These are phyloP conservation scores for Lepidurus packardi DNA, from an alignment of 1,140 invertebrate genomes.

Conservation along the genomic window DNA sequence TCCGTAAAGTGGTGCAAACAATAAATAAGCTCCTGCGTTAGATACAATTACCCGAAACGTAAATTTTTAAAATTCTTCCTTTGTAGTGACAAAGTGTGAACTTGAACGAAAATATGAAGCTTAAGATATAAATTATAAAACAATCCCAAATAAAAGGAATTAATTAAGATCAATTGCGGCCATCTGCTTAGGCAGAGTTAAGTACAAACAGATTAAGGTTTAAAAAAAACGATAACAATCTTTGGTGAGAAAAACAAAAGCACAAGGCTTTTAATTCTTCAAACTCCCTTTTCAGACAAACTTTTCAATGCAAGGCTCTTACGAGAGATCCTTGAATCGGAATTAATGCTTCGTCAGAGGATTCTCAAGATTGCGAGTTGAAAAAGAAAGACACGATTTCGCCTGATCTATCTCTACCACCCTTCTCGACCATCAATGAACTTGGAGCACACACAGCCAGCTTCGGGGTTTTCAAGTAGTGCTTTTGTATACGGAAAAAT, in stretches of 20 bases:
- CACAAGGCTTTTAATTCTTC: not conserved
- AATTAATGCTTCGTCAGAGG: constrained; percentile 9
- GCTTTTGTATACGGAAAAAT: not conserved
- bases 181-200: not conserved
- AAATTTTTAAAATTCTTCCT: no score
- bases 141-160: no score
- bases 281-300: not conserved
- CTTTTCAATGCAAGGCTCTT: not conserved
- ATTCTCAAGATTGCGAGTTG: not conserved
- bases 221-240: not conserved
- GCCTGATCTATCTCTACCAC: constrained; percentile 18
- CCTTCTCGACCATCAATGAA: not conserved
- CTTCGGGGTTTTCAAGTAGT: constrained; percentile 9
- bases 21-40: no score
- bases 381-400: constrained; percentile 11
- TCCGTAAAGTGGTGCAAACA: no score
- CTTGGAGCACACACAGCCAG: not conserved
- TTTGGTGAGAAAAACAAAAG: not conserved
- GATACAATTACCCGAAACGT: no score
- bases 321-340: not conserved
- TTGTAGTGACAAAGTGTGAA: no score
- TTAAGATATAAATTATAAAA: no score
- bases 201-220: not conserved
- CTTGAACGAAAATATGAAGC: no score
- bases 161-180: no score